Evolutionary conservation across 2,797 vertebrate species (phyloP), one percentile per base, ranked within the genome.

Genomic region (Onychomys arenicola): DNA sequence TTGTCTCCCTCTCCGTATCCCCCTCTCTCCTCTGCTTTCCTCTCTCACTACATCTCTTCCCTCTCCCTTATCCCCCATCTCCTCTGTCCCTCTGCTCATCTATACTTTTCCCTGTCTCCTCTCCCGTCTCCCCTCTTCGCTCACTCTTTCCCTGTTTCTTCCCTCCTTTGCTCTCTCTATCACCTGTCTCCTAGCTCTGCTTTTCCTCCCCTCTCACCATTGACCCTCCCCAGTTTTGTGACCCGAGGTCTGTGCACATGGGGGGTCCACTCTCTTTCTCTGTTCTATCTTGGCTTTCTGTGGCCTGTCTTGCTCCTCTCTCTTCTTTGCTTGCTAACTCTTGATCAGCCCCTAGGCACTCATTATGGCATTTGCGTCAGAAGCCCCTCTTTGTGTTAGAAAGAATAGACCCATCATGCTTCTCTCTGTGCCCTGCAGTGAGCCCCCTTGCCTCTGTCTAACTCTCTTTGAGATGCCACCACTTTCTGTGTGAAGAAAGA

Each of bases 391-490:
- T 29, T 1, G 0, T 9, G 13, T 61, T 16, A 12, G 49, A 0
- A 49, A 46, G 19, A 46, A 13, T 1, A 34, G n/a, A 29, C 0
- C 29, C 34, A 9, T 2, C 5, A 2, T 23, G 37, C 55, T 19
- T 46, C 46, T 43, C 17, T 21, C 23, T 6, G 13, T n/a, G 65
- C 37, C n/a, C 57, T 6, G 32, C 19, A 4, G 32, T 14, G 32
- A 43, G 10, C 2, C 46, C 1, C 7, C 34, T 13, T n/a, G 19
- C 2, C 27, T 8, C 34, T 37, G 2, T 6, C 13, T 32, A 63
- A 4, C 27, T 82, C 11, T 65, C 49, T 13, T 4, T 2, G n/a
- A 43, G n/a, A 34, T 7, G 9, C 52, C 67, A 6, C 8, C 2
- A 1, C 34, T 76, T n/a, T n/a, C 69, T 11, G 37, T 69, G 11